Base-by-base conservation (phyloP, 1,140 invertebrate genomes). In the Drosophila subpulchrella region DNA sequence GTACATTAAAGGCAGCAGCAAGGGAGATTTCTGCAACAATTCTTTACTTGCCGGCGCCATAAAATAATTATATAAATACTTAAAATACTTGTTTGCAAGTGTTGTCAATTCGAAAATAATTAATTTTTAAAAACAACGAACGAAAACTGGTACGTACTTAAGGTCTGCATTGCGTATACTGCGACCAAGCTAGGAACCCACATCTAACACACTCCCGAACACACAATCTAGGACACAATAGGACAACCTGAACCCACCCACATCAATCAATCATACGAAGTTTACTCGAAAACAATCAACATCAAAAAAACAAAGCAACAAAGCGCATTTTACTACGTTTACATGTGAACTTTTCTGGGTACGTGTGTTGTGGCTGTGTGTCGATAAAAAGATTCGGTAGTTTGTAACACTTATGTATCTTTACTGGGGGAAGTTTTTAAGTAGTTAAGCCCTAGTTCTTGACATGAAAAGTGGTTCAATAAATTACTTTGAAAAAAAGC, bases 231-330 rank as follows among this genome's bases (percentile, higher is more conserved):
- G 17, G n/a, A 50, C 27, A 27, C 27, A 38, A 46, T 30, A 10
- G 50, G 42, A 60, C 20, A 34, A 17, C 46, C 46, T 34, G 48
- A 30, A 27, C 66, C 36, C 55, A 15, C 7, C 27, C 36, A 58
- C 32, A 47, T 30, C 48, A 57, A 42, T 80, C 61, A 67, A 75
- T 80, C 77, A 75, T 58, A 57, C 47, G 30, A 73, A 59, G 55
- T 55, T 60, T 80, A 82, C 67, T 70, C 62, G 57, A 65, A 59
- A 70, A 65, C 75, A 79, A 75, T 83, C 47, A 79, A 79, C 62
- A 82, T 46, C 36, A 44, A 60, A 59, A 73, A 50, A 53, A 36
- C 61, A 44, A 70, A 48, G 39, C 54, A 78, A 74, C 67, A 78
- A 78, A 74, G 57, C 62, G 57, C 39, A 72, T 58, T 27, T 72